Base-by-base conservation (phyloP, 35 echinoderm and acorn worm species). In the Ptychodera flava region DNA sequence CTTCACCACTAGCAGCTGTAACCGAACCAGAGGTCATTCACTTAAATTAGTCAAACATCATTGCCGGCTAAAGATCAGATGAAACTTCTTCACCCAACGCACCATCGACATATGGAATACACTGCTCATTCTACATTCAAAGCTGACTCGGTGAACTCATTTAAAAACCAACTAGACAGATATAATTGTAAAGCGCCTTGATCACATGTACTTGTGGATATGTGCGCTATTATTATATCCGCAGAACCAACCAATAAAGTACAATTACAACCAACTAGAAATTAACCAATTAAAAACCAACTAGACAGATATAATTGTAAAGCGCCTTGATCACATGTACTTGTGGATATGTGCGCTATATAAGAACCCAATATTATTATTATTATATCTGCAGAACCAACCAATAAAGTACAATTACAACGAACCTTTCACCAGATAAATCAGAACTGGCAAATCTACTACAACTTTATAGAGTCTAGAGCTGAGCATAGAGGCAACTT, bases 41-140 rank as follows among this genome's bases (percentile, higher is more conserved):
- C 22, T 64, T 22, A 12, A 12, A 12, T 12, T 82, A n/a, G 28
- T 29, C 22, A 82, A 64, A 36, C 78, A 82, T 82, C 34, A 34
- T n/a, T 33, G 35, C 10, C 28, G 75, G 22, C 53, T 88, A 29
- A 38, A 88, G n/a, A 82, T 88, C 28, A 82, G 87, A 29, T 82
- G 80, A n/a, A 38, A 77, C 37, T 85, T 76, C 36, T 90, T 90
- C 38, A 85, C 88, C 27, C 30, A 84, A 16, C 84, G 81, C 77
- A 81, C 86, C 78, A n/a, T 90, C 22, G 33, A 86, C 75, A 29
- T 86, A 32, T 90, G 83, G 89, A 90, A 85, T 32, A 85, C 36
- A 35, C 78, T 2, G 77, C 89, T 2, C 27, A 31, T 0, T 33
- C 28, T 30, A 83, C 22, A 14, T 27, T 90, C 32, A 78, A 90